Base-by-base conservation (phyloP, 2,797 vertebrate genomes). In the Hybognathus amarus region DNA sequence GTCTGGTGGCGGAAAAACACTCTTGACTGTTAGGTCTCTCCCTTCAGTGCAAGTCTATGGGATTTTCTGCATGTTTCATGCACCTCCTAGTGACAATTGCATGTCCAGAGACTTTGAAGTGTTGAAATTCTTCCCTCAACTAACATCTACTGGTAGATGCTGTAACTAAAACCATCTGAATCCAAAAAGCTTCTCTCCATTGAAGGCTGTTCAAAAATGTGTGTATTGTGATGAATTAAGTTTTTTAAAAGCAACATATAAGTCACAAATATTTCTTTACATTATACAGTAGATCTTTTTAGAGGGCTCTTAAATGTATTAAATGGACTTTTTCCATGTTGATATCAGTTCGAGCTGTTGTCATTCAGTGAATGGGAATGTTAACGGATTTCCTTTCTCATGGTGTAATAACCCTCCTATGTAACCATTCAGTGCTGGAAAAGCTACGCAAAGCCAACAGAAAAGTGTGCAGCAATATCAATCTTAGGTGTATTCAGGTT, bases 21-120 rank as follows among this genome's bases (percentile, higher is more conserved):
- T 47, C 47, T 63, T 45, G 64, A 77, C 38, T 47, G 24, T 45
- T 63, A 18, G 56, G 76, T 47, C 22, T 77, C n/a, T 61, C 36
- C 36, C 15, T 40, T 77, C n/a, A 77, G 9, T 42, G 36, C 42
- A 56, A 27, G 4, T 61, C 27, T 77, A 5, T 63, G 15, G 11
- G 56, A 33, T 45, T 59, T 40, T 64, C 20, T 61, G 38, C 17
- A 30, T 27, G 5, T 77, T 64, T 47, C 27, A 78, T 78, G 24
- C 63, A 30, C 56, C 40, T 45, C 22, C 54, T 27, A 8, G 52
- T 76, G 12, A 42, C 56, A 59, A 56, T 17, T n/a, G 36, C 33
- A 38, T 36, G 11, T 36, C 17, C 0, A n/a, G 22, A 47, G 17
- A 30, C 61, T 30, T 15, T 15, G 59, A 27, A 42, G 22, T 22